Conservation (phyloP, 2,888 invertebrate genomes). For the Automeris io region DNA sequence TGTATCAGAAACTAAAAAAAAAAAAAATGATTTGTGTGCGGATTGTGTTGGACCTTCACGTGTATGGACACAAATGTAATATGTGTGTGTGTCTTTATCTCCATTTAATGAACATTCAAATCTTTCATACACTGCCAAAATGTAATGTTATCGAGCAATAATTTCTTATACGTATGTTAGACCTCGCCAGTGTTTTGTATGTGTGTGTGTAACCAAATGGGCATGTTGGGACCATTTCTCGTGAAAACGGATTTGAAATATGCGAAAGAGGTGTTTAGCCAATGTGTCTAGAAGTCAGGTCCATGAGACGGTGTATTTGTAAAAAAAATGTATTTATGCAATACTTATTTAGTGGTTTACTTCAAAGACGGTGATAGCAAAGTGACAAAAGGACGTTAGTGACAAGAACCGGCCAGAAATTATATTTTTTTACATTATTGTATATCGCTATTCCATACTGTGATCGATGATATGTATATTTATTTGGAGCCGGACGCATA, state of each 20-base stretch:
- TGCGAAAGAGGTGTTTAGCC: not conserved
- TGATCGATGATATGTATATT: conserved; percentile 57
- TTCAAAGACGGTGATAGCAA: conserved; percentile 46
- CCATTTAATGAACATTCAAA: not conserved
- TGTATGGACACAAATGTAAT: no score
- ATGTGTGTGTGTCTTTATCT: not conserved
- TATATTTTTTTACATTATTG: conserved; percentile 57
- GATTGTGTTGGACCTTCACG: no score
- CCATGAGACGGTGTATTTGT: conserved; percentile 36
- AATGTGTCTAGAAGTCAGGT: conserved; percentile 12
- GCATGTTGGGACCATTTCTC: conserved; percentile 13
- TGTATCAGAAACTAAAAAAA: no score
- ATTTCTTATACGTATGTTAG: conserved; percentile 8
- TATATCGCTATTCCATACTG: conserved; percentile 44
- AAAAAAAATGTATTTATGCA: conserved; percentile 43
- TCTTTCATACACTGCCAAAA: conserved; percentile 26
- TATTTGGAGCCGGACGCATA: conserved; percentile 42
- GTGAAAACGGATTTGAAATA: not conserved
- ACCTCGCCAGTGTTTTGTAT: not conserved
- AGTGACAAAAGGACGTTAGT: conserved; percentile 46
- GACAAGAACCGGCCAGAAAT: conserved; percentile 27
- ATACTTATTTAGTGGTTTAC: conserved; percentile 33
- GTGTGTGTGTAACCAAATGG: conserved; percentile 2
- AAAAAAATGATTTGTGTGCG: no score
- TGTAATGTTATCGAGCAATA: conserved; percentile 27